Evolutionary conservation across 2,797 vertebrate genomes (phyloP), one percentile per base, ranked within the genome.

Genomic region (Pseudotriccus pelzelni): DNA sequence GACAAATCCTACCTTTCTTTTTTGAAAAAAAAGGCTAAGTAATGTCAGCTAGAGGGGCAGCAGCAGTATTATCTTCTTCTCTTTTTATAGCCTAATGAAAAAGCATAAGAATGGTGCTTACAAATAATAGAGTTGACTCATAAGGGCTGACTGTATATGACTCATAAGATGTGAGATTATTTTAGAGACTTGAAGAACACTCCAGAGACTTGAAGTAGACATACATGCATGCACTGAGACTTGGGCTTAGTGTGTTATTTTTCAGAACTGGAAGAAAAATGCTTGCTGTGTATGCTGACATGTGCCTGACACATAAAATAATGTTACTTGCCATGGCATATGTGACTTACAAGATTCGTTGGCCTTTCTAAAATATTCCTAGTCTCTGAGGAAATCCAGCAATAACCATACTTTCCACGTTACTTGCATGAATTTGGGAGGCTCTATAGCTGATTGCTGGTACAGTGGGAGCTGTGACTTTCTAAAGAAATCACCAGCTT

Each of bases 101-200:
- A 91, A 81, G n/a, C 30, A 2, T 60, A 52, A 60, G 56, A 82
- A 90, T 50, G 41, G 84, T 80, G n/a, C 75, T 85, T 74, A 82
- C 78, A 93, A 89, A 94, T 81, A 92, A 72, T 68, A 58, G 46
- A 14, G 41, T 74, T 96, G 93, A 95, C 63, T 93, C 95, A 90
- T 76, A 84, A 81, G 43, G 63, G 47, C 21, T 94, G 85, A 84
- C 49, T 87, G 50, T 60, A 23, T 66, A 18, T 93, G 88, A 93
- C 75, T 96, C 92, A 93, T 56, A 87, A 84, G 1, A 69, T 74
- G 46, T 22, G 46, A 79, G 66, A 72, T 80, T 87, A 52, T 94
- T 94, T 39, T 36, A 22, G 58, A 69, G 28, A 37, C 25, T 27
- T 73, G 41, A 75, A 79, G 55, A 63, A n/a, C 5, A 5, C 39